Conservation (phyloP, 2,113 vertebrate genomes). For the Lycocorax pyrrhopterus region DNA sequence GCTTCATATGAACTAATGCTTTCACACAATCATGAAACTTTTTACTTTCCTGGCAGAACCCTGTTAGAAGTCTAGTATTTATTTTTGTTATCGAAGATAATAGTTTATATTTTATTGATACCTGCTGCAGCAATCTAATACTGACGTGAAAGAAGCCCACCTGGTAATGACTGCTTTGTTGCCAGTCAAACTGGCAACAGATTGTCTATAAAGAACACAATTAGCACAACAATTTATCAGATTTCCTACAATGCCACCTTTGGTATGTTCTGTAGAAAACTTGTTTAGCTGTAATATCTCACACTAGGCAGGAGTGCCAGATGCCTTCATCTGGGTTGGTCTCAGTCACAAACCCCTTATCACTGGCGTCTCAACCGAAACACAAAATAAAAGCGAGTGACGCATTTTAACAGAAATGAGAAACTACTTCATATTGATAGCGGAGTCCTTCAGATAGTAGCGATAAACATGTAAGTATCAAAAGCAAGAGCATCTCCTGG, state of each 20-base stretch:
- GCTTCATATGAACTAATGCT: not conserved
- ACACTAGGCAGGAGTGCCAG: not conserved
- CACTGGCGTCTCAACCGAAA: fast-evolving
- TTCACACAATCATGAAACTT: not conserved
- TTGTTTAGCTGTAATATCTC: not conserved
- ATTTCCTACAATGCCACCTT: not conserved
- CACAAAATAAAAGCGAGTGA: not conserved
- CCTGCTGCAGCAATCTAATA: not conserved
- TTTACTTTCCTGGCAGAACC: not conserved
- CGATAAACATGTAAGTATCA: not conserved
- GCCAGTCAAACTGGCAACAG: not conserved
- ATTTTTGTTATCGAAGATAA: not conserved
- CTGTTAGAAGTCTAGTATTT: not conserved
- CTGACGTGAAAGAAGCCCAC: not conserved
- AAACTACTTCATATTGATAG: not conserved
- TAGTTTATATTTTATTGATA: not conserved
- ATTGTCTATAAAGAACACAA: not conserved
- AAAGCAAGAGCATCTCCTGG: not conserved
- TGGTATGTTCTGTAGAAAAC: not conserved
- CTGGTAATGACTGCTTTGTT: not conserved
- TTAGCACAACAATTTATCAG: not conserved
- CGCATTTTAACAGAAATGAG: not conserved
- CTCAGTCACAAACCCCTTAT: not conserved
- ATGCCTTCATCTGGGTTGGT: not conserved
- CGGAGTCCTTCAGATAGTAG: not conserved